Evolutionary conservation across 2,888 invertebrate genomes (phyloP).

Genomic region (Tetranychus piercei): DNA sequence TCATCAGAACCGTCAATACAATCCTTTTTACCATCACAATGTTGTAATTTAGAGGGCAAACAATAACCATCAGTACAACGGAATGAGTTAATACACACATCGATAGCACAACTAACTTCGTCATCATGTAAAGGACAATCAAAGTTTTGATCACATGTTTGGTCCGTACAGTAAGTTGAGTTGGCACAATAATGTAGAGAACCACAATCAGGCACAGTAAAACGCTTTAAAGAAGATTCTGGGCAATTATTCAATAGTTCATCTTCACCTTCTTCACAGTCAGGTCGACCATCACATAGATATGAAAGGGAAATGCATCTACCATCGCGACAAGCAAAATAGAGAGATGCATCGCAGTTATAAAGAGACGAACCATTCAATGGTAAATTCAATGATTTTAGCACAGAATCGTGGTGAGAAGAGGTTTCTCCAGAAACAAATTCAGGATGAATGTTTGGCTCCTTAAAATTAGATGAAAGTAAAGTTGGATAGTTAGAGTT

Average conservation of each 20-base stretch:
- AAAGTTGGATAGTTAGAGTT: no score
- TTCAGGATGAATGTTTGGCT: no score
- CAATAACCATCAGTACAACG: constrained; percentile 16
- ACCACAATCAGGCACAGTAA: constrained; percentile 26
- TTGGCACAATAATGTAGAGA: constrained; percentile 23
- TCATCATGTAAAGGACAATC: constrained; percentile 16
- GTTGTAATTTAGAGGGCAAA: constrained; percentile 16
- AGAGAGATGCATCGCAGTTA: not conserved
- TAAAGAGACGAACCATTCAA: not conserved
- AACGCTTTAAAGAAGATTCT: constrained; percentile 22
- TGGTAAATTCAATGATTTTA: not conserved
- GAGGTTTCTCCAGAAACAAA: no score
- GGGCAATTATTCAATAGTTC: constrained; percentile 25
- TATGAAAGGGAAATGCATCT: constrained; percentile 24
- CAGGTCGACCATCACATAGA: constrained; percentile 26
- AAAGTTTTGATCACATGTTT: constrained; percentile 12
- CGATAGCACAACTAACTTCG: constrained; percentile 14
- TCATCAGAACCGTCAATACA: constrained; percentile 20
- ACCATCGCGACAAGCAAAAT: constrained; percentile 8
- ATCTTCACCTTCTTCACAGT: constrained; percentile 27
- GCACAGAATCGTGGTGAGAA: no score
- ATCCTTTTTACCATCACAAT: constrained; percentile 21
- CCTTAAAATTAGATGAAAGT: no score
- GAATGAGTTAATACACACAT: constrained; percentile 13
- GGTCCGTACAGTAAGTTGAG: not conserved